Evolutionary conservation across 2,888 invertebrate genomes (phyloP), one percentile per base, ranked within the genome.

Genomic region (Entomobrya proxima): DNA sequence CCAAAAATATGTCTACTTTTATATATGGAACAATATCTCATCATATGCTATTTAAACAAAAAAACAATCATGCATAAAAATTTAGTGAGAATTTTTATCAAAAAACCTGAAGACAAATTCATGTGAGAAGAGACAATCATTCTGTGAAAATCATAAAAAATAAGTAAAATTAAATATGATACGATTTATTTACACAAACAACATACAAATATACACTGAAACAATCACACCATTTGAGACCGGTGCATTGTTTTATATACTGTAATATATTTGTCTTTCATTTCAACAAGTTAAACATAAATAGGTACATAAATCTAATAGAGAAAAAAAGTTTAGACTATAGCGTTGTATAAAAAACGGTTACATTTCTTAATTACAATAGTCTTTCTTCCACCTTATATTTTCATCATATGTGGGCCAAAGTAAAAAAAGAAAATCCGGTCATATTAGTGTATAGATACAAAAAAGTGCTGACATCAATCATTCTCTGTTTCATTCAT

Each of bases 121-220:
- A 9, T 82, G 82, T 64, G 69, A 77, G 47, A 72, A 27, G 82
- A 77, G 84, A 84, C 84, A 84, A 84, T 84, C 84, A 81, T 74
- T 58, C 81, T 82, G 81, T 82, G 81, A 82, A 74, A 80, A 52
- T 80, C 50, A 80, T 67, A 58, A 64, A 50, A 55, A 50, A 35
- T 55, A 32, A 55, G 27, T 50, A 74, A 50, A 24, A 9, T 61
- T 11, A 40, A 40, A 15, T 11, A 40, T 15, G 15, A 40, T 21
- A 24, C 6, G 35, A 52, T 32, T 52, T 75, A 52, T 21, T 44
- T 55, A 75, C 75, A 52, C 24, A 27, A 47, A 47, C 37, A 47
- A 9, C 18, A 40, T 40, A 64, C 7, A 35, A 2, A 67, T 37
- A 37, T 24, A 76, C 13, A 72, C 24, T 44, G 18, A 55, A 72